Evolutionary conservation across 2,113 vertebrate genomes (phyloP).

Genomic region (Bos indicus): DNA sequence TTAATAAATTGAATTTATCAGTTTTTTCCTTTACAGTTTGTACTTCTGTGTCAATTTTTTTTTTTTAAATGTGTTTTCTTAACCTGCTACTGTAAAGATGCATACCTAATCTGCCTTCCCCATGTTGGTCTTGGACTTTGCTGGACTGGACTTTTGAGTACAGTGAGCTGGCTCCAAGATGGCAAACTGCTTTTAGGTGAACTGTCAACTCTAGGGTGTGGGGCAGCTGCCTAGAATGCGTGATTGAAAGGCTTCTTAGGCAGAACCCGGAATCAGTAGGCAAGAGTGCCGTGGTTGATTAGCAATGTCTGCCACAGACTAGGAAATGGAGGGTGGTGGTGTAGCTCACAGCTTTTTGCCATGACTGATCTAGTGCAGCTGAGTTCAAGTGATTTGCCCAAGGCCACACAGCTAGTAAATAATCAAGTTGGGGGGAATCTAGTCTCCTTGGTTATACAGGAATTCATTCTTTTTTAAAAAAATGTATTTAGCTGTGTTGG

Average conservation of each 20-base stretch:
- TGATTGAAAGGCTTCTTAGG: background rate
- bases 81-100: background rate
- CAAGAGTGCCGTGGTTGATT: background rate
- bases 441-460: background rate
- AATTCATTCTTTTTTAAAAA: background rate
- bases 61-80: background rate
- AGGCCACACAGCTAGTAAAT: background rate
- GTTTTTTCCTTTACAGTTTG: background rate
- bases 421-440: background rate
- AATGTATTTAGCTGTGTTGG: background rate
- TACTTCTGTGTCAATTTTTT: background rate
- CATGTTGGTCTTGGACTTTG: background rate
- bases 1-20: background rate
- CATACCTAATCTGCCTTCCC: background rate
- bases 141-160: background rate
- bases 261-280: background rate
- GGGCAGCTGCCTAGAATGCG: background rate
- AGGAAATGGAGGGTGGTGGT: background rate
- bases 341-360: background rate
- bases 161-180: background rate
- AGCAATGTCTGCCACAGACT: background rate
- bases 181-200: background rate
- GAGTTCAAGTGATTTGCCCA: background rate
- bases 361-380: background rate
- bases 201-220: background rate